phyloP scores from a whole-genome alignment of 1,140 invertebrate genomes.

The Ceratina calcarata region DNA sequence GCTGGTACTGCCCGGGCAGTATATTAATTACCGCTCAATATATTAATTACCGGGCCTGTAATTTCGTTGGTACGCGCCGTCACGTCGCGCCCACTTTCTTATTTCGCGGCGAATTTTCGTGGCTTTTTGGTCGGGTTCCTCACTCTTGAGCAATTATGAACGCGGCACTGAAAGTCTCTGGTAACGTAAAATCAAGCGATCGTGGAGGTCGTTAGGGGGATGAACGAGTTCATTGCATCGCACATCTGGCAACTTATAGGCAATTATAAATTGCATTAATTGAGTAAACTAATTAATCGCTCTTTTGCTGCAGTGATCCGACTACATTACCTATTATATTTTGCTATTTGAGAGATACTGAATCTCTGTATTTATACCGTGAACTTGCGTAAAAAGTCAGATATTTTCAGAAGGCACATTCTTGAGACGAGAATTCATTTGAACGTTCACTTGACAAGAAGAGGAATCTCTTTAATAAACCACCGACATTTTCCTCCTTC shows the following conservation, averaged over 20 bases:
- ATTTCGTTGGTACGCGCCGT: slow-evolving; percentile 63
- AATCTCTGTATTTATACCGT: too few relatives aligned
- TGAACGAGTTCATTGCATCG: slow-evolving; percentile 11
- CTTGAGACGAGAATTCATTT: not conserved
- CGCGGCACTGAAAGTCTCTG: not conserved
- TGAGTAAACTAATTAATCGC: too few relatives aligned
- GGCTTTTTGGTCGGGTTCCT: not conserved
- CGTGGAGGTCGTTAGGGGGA: not conserved
- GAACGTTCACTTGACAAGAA: not conserved
- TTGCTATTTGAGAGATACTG: too few relatives aligned
- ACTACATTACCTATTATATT: too few relatives aligned
- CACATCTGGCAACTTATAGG: too few relatives aligned
- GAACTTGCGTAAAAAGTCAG: too few relatives aligned
- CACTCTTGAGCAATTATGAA: slow-evolving; percentile 5
- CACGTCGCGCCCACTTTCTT: slow-evolving; percentile 9
- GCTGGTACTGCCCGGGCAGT: slow-evolving; percentile 64
- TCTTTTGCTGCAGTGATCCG: too few relatives aligned
- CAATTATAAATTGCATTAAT: too few relatives aligned
- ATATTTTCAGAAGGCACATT: too few relatives aligned
- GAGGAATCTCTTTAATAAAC: not conserved
- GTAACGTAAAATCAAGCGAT: not conserved
- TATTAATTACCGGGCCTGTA: slow-evolving; percentile 78
- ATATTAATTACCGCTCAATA: slow-evolving; percentile 79
- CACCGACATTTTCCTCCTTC: too few relatives aligned
- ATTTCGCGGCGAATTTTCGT: not conserved